Evolutionary conservation across 2,888 invertebrate genomes (phyloP).

Genomic region (Apomyelois bistriatella): DNA sequence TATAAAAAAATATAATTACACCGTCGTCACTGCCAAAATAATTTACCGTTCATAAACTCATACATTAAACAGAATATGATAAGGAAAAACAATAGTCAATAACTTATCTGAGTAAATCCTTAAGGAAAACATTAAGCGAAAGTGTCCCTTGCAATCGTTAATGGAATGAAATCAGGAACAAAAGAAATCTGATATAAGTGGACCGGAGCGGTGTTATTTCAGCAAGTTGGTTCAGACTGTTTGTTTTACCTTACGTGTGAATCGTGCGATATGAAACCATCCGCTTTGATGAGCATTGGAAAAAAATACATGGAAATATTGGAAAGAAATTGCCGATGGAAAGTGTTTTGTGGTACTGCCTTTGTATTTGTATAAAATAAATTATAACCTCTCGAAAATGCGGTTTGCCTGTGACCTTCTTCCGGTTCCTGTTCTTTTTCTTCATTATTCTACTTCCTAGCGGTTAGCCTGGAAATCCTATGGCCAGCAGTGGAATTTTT

Average conservation of each 20-base stretch:
- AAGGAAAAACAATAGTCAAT: constrained; percentile 9
- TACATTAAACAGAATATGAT: neutral
- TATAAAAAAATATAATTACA: too few relatives aligned
- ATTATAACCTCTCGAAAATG: too few relatives aligned
- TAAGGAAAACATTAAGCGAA: constrained; percentile 41
- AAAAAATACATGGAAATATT: constrained; percentile 41
- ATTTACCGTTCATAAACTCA: too few relatives aligned
- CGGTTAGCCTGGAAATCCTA: too few relatives aligned
- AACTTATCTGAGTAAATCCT: constrained; percentile 14
- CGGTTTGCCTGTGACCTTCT: too few relatives aligned
- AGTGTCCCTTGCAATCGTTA: constrained; percentile 56
- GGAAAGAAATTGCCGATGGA: constrained; percentile 25
- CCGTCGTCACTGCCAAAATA: too few relatives aligned
- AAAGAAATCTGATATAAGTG: constrained; percentile 74
- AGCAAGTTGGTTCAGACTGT: constrained; percentile 42
- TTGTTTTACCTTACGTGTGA: constrained; percentile 59
- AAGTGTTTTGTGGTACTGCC: constrained; percentile 31
- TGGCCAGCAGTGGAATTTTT: too few relatives aligned
- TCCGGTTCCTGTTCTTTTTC: too few relatives aligned
- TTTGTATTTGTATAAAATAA: too few relatives aligned
- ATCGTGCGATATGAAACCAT: constrained; percentile 40
- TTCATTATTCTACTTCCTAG: too few relatives aligned
- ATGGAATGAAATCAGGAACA: constrained; percentile 69
- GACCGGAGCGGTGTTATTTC: constrained; percentile 65
- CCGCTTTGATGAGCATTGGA: constrained; percentile 36